Evolutionary conservation across 2,113 vertebrate species (phyloP), one percentile per base, ranked within the genome.

Genomic region (Nanorana parkeri): DNA sequence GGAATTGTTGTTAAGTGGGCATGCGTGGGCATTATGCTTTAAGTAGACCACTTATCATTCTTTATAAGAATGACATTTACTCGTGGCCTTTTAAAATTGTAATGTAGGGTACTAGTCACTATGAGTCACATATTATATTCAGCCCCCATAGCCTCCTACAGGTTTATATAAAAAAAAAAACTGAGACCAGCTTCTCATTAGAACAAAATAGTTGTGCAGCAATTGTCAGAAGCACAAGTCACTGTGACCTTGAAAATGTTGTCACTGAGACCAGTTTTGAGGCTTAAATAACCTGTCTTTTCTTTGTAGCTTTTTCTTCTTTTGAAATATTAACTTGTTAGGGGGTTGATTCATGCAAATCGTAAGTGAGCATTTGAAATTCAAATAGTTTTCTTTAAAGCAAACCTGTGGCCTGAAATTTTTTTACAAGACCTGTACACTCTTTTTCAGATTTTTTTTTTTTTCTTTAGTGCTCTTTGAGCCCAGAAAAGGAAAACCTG

Each of bases 11-110:
- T 15, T n/a, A 17, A 29, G 24, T 73, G 28, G 19, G n/a, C n/a
- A 32, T 74, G 28, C 60, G 71, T 74, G 19, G 55, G 28, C 54
- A 36, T 74, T 16, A 8, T 20, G 15, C 17, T 17, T 36, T 20
- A 26, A 36, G 17, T 74, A 26, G 71, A 20, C 20, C 56, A 26
- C 76, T 51, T 32, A 29, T 32, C 76, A 54, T 29, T n/a, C 74
- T 67, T 78, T 78, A 67, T 23, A 26, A 1, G 24, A 17, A 17
- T 79, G 77, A 79, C 77, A 79, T 79, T 55, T 79, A 54, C 26
- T 29, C 2, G 63, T 67, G 77, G 64, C 64, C 77, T 79, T 68
- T 79, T 58, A 41, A 79, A 32, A 68, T 68, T 52, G 20, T 60
- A 68, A 5, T 60, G 58, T 67, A 26, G 54, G 13, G 55, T 67